A percentile compares a stretch with the other conserved stretches of the same genome.
Conservation (phyloP, 2,113 vertebrate genomes). For the Peromyscus leucopus region DNA sequence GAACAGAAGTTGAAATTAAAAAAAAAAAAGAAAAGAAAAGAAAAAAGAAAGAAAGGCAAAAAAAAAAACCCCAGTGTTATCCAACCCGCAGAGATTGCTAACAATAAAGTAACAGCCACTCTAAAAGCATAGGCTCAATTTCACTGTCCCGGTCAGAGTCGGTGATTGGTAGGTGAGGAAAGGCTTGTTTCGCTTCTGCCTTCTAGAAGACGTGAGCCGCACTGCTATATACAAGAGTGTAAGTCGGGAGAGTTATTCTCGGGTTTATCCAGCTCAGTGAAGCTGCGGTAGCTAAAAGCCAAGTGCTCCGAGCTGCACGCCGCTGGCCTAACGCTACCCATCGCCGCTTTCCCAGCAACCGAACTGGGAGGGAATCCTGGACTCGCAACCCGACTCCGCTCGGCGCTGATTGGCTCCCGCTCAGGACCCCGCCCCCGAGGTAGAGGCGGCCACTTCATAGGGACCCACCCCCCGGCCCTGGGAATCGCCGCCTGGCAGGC, state of each 20-base stretch:
- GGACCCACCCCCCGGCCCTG: slow-evolving; percentile 47
- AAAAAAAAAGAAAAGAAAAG: neutral
- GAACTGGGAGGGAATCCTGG: slow-evolving; percentile 60
- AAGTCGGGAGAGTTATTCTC: neutral
- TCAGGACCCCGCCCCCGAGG: slow-evolving; percentile 63
- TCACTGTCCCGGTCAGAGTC: neutral
- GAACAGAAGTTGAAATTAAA: slow-evolving; percentile 4
- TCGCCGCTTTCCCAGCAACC: neutral
- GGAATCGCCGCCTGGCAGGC: slow-evolving; percentile 82
- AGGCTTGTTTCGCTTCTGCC: neutral
- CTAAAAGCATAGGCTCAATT: slow-evolving; percentile 62
- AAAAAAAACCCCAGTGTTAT: slow-evolving; percentile 37
- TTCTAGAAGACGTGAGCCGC: neutral
- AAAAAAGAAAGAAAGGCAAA: too few species aligned
- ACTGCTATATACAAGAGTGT: neutral
- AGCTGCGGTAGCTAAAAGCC: slow-evolving; percentile 20
- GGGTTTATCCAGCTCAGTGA: neutral
- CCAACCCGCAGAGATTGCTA: neutral
- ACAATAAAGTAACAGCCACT: slow-evolving; percentile 67
- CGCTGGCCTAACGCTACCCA: neutral
- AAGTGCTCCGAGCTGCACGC: neutral
- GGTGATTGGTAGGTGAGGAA: neutral
- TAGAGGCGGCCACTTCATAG: neutral
- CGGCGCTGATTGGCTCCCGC: slow-evolving; percentile 78
- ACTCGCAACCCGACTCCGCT: slow-evolving; percentile 83